phyloP scores from a whole-genome alignment of 2,113 vertebrate genomes.

The Peromyscus polionotus region DNA sequence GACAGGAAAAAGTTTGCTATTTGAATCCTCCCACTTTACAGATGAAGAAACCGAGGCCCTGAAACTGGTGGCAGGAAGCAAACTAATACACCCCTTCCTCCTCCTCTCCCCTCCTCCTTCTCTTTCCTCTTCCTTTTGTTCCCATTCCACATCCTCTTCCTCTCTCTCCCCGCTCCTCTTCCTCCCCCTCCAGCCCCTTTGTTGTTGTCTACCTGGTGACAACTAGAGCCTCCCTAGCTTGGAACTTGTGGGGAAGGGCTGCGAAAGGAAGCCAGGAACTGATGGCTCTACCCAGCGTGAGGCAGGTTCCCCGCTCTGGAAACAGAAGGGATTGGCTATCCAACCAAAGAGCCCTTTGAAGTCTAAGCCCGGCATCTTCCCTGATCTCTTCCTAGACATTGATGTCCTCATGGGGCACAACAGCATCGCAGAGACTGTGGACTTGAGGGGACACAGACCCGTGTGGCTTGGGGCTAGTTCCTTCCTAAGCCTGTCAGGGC shows the following conservation, averaged over 20 bases:
- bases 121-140: not conserved
- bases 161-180: not conserved
- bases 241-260: slow-evolving; percentile 2
- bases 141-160: not conserved
- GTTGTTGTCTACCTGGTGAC: not conserved
- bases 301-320: not conserved
- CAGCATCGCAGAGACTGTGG: not conserved
- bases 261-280: slow-evolving; percentile 59
- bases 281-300: accelerated
- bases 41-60: not conserved
- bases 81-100: not conserved
- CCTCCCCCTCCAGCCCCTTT: not conserved
- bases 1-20: not conserved
- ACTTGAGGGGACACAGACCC: not conserved
- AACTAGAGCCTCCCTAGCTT: not conserved
- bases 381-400: not conserved
- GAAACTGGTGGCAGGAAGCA: not conserved
- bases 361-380: not conserved
- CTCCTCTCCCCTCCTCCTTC: not conserved
- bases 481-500: not conserved
- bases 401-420: too few species aligned
- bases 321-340: not conserved
- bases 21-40: not conserved
- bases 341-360: not conserved
- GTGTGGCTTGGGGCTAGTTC: not conserved